phyloP scores from a whole-genome alignment of 2,888 invertebrate genomes.

The Bimastos eiseni region DNA sequence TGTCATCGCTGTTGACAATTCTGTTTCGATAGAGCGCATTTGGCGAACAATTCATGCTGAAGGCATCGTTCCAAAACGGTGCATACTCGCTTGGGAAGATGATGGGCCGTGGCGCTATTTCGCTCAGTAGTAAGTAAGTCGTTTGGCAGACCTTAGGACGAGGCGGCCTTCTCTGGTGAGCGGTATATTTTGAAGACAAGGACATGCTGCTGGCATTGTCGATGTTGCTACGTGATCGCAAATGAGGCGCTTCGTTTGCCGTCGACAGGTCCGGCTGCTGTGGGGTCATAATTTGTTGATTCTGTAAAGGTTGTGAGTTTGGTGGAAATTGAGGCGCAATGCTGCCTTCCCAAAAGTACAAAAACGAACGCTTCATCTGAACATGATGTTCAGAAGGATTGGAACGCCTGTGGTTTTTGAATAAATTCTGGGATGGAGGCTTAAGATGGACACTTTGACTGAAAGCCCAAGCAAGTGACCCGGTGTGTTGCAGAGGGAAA shows the following conservation, averaged over 20 bases:
- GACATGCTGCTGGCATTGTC: not conserved
- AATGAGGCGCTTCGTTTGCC: not conserved
- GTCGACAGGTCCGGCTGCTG: not conserved
- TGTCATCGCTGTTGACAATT: not conserved
- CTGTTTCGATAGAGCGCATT: not conserved
- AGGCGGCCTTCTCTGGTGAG: not conserved
- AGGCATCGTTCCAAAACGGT: not conserved
- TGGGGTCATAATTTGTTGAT: not conserved
- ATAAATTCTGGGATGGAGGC: not conserved
- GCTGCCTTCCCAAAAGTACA: not conserved
- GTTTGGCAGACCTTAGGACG: not conserved
- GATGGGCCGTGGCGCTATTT: not conserved
- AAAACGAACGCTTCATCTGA: not conserved
- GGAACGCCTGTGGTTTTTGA: not conserved
- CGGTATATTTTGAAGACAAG: not conserved
- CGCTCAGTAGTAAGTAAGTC: not conserved
- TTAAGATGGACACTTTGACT: not conserved
- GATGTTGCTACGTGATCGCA: not conserved
- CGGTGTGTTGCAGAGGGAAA: too few relatives aligned
- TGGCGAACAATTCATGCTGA: not conserved
- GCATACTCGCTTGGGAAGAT: not conserved
- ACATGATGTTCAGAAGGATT: not conserved
- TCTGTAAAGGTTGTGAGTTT: not conserved
- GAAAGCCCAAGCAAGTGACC: too few relatives aligned
- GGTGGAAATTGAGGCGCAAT: not conserved